Evolutionary conservation across 2,113 vertebrate genomes (phyloP), one percentile per base, ranked within the genome.

Genomic region (Noctilio leporinus): DNA sequence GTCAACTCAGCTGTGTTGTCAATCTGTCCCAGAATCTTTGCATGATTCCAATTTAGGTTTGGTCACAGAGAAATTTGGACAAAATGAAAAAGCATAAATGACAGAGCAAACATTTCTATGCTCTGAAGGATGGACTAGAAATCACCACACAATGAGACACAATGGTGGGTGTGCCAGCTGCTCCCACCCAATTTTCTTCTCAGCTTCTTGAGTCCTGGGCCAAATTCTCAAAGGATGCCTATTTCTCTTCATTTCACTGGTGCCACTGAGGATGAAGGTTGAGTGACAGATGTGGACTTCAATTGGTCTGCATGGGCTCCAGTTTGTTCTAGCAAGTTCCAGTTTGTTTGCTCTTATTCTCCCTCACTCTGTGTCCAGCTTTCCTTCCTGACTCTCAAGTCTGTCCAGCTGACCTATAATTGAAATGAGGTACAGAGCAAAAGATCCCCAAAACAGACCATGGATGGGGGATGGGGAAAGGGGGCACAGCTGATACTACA

Each of bases 91-190:
- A 15, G 0, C 2, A 8, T 33, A 17, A 33, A 33, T 69, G 40
- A 49, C 12, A 76, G 11, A 26, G 11, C 22, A 43, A 3, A 43
- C 1, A 49, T 38, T 49, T 59, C 24, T 76, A 17, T 16, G 20
- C 12, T 64, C 8, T 4, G 10, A n/a, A 77, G 26, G 26, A 40
- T 4, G 3, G 4, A 5, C 7, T 6, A 22, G 30, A 1, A 0
- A 28, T 9, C 4, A 14, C 12, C 4, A 19, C 24, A n/a, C 14
- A 10, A 1, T 1, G n/a, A n/a, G n/a, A n/a, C n/a, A n/a, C n/a
- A n/a, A n/a, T n/a, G n/a, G n/a, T n/a, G n/a, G n/a, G n/a, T n/a
- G n/a, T 64, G 28, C 20, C 24, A 20, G 19, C 30, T 62, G 17
- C 43, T 16, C 35, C 16, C 33, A 35, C 6, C 1, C 4, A 7